These are phyloP conservation scores for Spicauda simplicius DNA, from an alignment of 2,888 invertebrate genomes.

Conservation along the genomic window DNA sequence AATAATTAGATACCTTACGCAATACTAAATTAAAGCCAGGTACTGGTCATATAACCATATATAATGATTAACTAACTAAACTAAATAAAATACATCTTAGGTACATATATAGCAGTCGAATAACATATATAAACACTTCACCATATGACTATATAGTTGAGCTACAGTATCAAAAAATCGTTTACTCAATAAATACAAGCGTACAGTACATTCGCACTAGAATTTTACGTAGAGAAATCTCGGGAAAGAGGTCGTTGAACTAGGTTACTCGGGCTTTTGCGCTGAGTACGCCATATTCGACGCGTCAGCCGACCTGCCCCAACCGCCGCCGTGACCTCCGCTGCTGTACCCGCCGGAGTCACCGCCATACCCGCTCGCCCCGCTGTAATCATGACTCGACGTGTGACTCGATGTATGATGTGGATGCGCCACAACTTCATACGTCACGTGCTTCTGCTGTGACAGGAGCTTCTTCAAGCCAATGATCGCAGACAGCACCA, in stretches of 20 bases:
- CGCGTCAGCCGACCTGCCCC: conserved; percentile 91
- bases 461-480: conserved; percentile 93
- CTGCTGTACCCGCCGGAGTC: conserved; percentile 84
- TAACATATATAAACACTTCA: conserved; percentile 7
- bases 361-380: conserved; percentile 87
- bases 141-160: conserved; percentile 12
- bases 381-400: conserved; percentile 88
- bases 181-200: conserved; percentile 65
- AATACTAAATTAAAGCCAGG: conserved; percentile 78
- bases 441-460: conserved; percentile 93
- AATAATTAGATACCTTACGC: conserved; percentile 53
- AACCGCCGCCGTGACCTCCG: conserved; percentile 83
- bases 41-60: conserved; percentile 52
- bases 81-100: conserved; percentile 48
- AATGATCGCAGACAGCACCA: conserved; percentile 92
- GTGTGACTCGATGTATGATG: conserved; percentile 89
- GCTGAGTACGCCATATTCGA: conserved; percentile 92
- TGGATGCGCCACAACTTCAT: conserved; percentile 94
- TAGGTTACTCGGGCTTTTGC: conserved; percentile 87
- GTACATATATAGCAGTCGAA: conserved; percentile 46
- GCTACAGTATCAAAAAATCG: conserved; percentile 44
- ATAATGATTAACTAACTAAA: conserved; percentile 47
- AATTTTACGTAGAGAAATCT: conserved; percentile 66
- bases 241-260: conserved; percentile 64
- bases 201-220: conserved; percentile 58